Base-by-base conservation (phyloP, 2,888 invertebrate genomes). In the Chalcis sispes region DNA sequence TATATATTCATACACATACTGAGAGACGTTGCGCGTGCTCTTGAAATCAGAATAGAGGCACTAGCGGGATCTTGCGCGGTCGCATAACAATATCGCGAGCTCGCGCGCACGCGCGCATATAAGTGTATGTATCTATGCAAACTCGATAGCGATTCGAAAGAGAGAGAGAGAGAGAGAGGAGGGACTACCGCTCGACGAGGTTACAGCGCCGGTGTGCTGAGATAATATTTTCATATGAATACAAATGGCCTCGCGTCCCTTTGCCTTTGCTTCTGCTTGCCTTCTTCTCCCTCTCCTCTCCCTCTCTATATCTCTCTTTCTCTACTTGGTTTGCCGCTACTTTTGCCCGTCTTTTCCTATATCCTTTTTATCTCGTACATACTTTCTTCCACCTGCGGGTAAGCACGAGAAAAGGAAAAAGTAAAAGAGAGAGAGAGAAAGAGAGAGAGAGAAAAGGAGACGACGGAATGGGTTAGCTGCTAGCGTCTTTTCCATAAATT, bases 71-170 rank as follows among this genome's bases (percentile, higher is more conserved):
- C 40, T 40, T 32, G 23, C 20, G 25, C 81, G 77, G 82, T 82
- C 84, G 84, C 84, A 83, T 83, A 83, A 85, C 84, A 85, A 85
- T 85, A n/a, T 5, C 36, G 4, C 10, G 36, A 7, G 82, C 81
- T 54, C 79, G 75, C 79, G 80, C 81, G 81, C 81, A 82, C 81
- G 83, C 82, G 83, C 46, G 52, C 59, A 46, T 61, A 66, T 66
- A 73, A 52, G 66, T 50, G 15, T 46, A 36, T 36, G 36, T 84
- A 84, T 84, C 84, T 85, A 84, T 83, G 85, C 83, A 85, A 83
- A 84, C 84, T 83, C 82, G 82, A 84, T 84, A 84, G 82, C 83
- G 85, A 82, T 82, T 79, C 80, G 81, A 81, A 82, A 79, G 79
- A 79, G 80, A 67, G 72, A 79, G 27, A 59, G 67, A 32, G 1